phyloP scores from a whole-genome alignment of 2,888 invertebrate species.

The Pseudanteris insignis region DNA sequence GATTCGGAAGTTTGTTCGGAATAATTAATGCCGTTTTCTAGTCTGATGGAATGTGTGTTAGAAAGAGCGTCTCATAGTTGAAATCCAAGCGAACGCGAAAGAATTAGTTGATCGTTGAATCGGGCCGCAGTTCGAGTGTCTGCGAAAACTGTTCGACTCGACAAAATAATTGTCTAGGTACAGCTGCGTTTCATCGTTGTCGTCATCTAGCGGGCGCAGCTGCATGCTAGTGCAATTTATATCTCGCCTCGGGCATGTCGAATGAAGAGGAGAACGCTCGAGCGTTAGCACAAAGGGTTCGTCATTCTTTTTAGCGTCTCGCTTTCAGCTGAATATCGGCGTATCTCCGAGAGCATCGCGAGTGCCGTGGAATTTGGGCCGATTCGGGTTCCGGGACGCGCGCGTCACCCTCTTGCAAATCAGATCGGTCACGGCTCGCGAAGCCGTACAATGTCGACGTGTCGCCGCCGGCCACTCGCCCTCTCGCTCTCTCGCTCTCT shows the following conservation, averaged over 20 bases:
- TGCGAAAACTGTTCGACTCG: constrained; percentile 11
- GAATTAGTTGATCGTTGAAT: not conserved
- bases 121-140: not conserved
- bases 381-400: constrained; percentile 40
- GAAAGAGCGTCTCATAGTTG: not conserved
- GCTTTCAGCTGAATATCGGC: constrained; percentile 45
- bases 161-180: constrained; percentile 38
- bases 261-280: constrained; percentile 47
- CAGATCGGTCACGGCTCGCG: constrained; percentile 64
- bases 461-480: constrained; percentile 34
- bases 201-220: constrained; percentile 28
- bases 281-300: constrained; percentile 43
- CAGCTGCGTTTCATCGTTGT: constrained; percentile 32
- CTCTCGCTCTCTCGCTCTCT: constrained; percentile 19
- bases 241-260: constrained; percentile 44
- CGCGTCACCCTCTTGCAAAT: constrained; percentile 61
- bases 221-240: constrained; percentile 36
- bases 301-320: constrained; percentile 37
- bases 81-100: not conserved
- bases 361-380: constrained; percentile 44
- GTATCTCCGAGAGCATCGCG: constrained; percentile 39
- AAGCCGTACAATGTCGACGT: constrained; percentile 46
- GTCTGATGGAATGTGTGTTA: not conserved
- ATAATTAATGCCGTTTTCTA: too few relatives aligned
- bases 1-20: too few relatives aligned